phyloP scores from a whole-genome alignment of 2,797 vertebrate genomes.

The Balearica regulorum region DNA sequence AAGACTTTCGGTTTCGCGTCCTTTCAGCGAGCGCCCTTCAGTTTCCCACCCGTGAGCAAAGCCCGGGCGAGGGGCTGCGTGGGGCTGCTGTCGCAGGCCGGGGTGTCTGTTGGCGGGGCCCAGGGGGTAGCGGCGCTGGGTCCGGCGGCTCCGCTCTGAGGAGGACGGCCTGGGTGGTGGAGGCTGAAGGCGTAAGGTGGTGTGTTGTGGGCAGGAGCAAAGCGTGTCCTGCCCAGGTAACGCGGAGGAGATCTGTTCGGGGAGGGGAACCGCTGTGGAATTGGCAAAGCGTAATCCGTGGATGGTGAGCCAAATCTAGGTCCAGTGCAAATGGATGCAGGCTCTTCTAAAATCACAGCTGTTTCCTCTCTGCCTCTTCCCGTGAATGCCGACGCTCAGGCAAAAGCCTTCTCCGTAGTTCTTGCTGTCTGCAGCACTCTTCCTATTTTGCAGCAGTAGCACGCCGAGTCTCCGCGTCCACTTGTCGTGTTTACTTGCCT shows the following conservation, averaged over 20 bases:
- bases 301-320: background rate
- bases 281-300: background rate
- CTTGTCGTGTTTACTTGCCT: background rate
- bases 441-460: background rate
- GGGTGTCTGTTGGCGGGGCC: background rate
- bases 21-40: background rate
- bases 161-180: background rate
- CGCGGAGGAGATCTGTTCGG: background rate
- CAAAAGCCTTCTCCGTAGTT: background rate
- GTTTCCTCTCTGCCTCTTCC: background rate
- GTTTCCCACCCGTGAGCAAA: background rate
- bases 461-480: rapidly evolving
- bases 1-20: background rate
- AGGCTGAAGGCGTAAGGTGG: background rate
- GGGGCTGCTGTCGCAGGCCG: background rate
- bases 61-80: background rate
- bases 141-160: background rate
- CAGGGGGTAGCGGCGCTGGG: background rate
- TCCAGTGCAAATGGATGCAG: background rate
- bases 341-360: background rate
- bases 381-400: background rate
- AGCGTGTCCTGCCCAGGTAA: background rate
- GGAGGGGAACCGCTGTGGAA: background rate
- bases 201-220: background rate
- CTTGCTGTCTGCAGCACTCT: background rate